Conservation (phyloP, 2,113 vertebrate species). For the Ceyx cyanopectus region DNA sequence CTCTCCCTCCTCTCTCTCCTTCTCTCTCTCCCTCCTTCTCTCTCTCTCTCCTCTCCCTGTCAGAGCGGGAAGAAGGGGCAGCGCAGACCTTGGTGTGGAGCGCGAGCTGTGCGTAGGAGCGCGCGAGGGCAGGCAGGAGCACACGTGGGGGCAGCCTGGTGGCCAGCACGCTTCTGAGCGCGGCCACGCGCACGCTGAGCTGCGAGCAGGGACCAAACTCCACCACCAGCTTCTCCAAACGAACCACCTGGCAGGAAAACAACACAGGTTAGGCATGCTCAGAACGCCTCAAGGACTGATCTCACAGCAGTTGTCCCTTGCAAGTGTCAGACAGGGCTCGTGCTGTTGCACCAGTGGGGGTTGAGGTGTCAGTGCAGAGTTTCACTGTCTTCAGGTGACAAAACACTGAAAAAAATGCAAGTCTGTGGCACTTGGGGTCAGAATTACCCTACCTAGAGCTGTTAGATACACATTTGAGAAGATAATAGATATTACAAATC, state of each 20-base stretch:
- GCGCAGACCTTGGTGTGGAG: too few species aligned
- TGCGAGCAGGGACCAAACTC: constrained; percentile 80
- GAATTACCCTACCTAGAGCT: not conserved
- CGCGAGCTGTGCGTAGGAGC: too few species aligned
- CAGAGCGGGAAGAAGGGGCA: too few species aligned
- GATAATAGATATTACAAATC: not conserved
- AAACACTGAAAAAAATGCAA: not conserved
- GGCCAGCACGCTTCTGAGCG: constrained; percentile 85
- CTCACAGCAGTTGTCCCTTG: not conserved
- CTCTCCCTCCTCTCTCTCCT: too few species aligned
- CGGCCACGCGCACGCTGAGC: constrained; percentile 77
- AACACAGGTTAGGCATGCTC: not conserved
- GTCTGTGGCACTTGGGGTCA: not conserved
- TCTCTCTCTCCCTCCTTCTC: too few species aligned
- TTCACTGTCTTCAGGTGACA: not conserved
- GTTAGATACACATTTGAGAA: not conserved
- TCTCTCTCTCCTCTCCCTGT: too few species aligned
- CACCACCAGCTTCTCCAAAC: constrained; percentile 79
- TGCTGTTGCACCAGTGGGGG: not conserved
- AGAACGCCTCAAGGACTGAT: not conserved
- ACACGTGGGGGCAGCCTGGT: constrained; percentile 88
- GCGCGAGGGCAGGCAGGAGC: constrained; percentile 77
- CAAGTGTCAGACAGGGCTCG: not conserved
- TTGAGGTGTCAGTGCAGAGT: not conserved
- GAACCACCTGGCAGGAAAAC: constrained; percentile 79